A percentile compares a stretch with the other conserved stretches of the same genome.
Evolutionary conservation across 1,140 invertebrate species (phyloP).

Genomic region (Lordiphosa clarofinis): DNA sequence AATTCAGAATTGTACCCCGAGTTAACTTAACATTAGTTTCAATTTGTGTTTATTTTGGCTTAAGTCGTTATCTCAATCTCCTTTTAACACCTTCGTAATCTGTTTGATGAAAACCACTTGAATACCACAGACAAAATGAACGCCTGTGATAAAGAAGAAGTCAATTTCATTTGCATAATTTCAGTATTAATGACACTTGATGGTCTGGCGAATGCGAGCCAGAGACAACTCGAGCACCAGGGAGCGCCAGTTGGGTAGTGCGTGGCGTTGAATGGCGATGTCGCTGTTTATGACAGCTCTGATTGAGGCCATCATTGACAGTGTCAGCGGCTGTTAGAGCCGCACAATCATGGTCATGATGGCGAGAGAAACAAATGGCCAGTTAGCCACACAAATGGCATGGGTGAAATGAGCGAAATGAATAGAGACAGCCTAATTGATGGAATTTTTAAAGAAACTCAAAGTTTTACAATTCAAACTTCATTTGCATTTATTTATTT

Average conservation of each 20-base stretch:
- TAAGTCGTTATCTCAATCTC: conserved; percentile 16
- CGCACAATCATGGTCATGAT: background rate
- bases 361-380: conserved; percentile 20
- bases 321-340: conserved; percentile 17
- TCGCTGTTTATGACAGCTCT: conserved; percentile 68
- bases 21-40: conserved; percentile 3
- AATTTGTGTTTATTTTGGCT: background rate
- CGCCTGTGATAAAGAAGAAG: conserved; percentile 28
- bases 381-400: conserved; percentile 30
- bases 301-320: conserved; percentile 73
- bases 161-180: conserved; percentile 70
- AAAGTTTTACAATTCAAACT: conserved; percentile 13
- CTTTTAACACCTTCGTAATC: conserved; percentile 26
- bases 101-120: conserved; percentile 19
- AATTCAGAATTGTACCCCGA: too few species aligned
- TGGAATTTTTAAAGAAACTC: conserved; percentile 11
- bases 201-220: conserved; percentile 25
- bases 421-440: conserved; percentile 6
- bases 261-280: conserved; percentile 32
- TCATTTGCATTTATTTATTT: background rate
- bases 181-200: conserved; percentile 44
- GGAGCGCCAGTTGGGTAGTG: conserved; percentile 1
- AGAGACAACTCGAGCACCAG: background rate
- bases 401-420: conserved; percentile 19
- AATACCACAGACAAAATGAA: conserved; percentile 28